Evolutionary conservation across 2,888 invertebrate species (phyloP).

Genomic region (Rapana venosa): DNA sequence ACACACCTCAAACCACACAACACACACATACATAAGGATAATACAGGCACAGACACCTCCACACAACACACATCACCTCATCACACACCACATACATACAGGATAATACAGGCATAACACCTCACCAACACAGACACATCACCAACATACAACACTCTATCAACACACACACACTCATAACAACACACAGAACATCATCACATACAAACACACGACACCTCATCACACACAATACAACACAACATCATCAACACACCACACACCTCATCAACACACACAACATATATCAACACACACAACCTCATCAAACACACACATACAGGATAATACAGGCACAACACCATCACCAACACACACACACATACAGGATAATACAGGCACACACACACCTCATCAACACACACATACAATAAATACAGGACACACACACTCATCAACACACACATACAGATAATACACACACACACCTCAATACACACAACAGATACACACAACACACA

Average conservation of each 20-base stretch:
- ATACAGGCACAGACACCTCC: background rate
- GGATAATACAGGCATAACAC: background rate
- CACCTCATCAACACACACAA: background rate
- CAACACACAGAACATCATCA: background rate
- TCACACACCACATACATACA: background rate
- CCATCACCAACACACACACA: slow-evolving; percentile 59
- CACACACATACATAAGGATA: background rate
- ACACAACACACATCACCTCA: background rate
- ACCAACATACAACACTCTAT: background rate
- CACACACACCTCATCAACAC: background rate
- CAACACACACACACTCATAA: background rate
- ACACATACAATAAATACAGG: too few relatives aligned
- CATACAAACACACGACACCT: background rate
- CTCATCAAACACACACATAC: background rate
- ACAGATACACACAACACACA: too few relatives aligned
- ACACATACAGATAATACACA: too few relatives aligned
- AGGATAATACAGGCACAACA: background rate
- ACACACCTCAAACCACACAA: too few relatives aligned
- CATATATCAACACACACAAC: background rate
- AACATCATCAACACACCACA: background rate
- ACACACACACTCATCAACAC: too few relatives aligned
- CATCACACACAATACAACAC: background rate
- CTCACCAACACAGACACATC: background rate
- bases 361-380: slow-evolving; percentile 82
- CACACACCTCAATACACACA: too few relatives aligned